Percentiles rank a stretch among this genome's conserved stretches.
Conservation (phyloP, 2,113 vertebrate species). For the Podarcis cretensis region DNA sequence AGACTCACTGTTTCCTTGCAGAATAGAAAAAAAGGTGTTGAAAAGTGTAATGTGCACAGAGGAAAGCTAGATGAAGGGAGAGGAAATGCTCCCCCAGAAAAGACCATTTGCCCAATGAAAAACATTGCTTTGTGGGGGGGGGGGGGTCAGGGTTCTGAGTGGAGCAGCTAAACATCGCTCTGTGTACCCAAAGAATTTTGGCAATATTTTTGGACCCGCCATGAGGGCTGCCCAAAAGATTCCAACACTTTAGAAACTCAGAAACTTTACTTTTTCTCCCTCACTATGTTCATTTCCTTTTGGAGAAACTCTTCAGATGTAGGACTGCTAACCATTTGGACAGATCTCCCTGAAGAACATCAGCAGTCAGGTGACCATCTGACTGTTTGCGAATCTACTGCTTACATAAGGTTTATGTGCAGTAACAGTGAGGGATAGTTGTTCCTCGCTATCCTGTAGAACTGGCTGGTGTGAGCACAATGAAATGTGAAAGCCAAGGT, state of each 20-base stretch:
- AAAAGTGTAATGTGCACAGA: not conserved
- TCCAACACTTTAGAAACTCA: not conserved
- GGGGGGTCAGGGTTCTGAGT: not conserved
- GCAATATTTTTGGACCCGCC: not conserved
- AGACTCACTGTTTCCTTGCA: not conserved
- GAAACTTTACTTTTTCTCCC: not conserved
- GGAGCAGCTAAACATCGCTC: not conserved
- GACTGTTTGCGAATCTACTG: constrained; percentile 37
- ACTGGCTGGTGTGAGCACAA: not conserved
- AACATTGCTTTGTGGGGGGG: not conserved
- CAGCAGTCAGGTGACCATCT: constrained; percentile 1
- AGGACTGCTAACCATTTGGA: constrained; percentile 41
- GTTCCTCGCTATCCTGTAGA: constrained; percentile 5
- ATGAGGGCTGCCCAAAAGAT: not conserved
- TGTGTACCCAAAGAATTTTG: not conserved
- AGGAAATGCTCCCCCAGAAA: not conserved
- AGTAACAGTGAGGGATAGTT: constrained; percentile 20
- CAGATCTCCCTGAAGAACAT: constrained; percentile 47
- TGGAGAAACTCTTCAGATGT: not conserved
- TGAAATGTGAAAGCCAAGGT: not conserved
- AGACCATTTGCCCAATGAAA: not conserved
- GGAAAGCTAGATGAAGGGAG: not conserved
- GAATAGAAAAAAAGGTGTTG: not conserved
- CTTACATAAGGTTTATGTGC: constrained; percentile 45
- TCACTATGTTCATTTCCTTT: not conserved